Base-by-base conservation (phyloP, 2,888 invertebrate species). In the Caradrina kadenii region DNA sequence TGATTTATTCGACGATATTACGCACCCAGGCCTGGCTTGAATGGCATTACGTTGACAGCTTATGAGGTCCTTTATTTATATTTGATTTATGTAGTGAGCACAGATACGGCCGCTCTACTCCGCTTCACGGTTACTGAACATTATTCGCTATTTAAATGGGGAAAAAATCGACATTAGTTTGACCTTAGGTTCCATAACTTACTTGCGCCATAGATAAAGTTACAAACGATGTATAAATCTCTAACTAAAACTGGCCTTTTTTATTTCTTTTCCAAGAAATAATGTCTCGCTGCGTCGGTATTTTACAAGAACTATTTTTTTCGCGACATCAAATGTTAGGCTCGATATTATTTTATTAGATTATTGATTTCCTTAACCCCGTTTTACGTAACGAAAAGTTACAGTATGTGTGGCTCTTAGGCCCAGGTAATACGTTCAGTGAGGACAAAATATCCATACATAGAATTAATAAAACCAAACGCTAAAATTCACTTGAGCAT, bases 41-140 rank as follows among this genome's bases (percentile, higher is more conserved):
- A 95, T 94, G 91, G 95, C 90, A 94, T 94, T 94, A 94, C 90
- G 93, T 92, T 94, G 95, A 94, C 94, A 94, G 92, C 92, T 94
- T 95, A 94, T 94, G 93, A 94, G 94, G 92, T 92, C 93, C 93
- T 93, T 94, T 94, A 94, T 94, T 93, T 94, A 92, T 90, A 89
- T 91, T 88, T 94, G 95, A 95, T 94, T 94, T 95, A 95, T 94
- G 94, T 94, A 94, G 92, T 93, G 92, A 90, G 90, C 89, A 91
- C 87, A 93, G 93, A 94, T 94, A 94, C 87, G 88, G 86, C 82
- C 82, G 85, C 81, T 79, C 83, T 86, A 86, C 85, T 75, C 79
- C 78, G 78, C 81, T 86, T 83, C 82, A 80, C 81, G 76, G 83
- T 80, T 84, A 86, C 88, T 82, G 82, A 87, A 86, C 81, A 81